A percentile compares a stretch with the other conserved stretches of the same genome.
These are phyloP conservation scores for Conger conger DNA, from an alignment of 2,113 vertebrate genomes.

Conservation along the genomic window DNA sequence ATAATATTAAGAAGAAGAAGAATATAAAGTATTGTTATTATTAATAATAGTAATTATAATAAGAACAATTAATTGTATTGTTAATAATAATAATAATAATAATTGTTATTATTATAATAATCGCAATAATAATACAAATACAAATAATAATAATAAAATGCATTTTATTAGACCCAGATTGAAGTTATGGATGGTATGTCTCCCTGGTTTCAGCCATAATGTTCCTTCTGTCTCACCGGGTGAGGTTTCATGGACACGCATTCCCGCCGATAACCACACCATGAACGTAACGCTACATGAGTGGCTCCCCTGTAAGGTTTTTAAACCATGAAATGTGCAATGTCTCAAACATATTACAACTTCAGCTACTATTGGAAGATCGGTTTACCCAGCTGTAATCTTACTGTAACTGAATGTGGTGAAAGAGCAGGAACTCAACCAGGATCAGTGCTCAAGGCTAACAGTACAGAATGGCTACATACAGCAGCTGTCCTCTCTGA, in stretches of 20 bases:
- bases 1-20: no score
- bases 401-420: not conserved
- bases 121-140: no score
- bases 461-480: not conserved
- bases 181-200: not conserved
- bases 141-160: not conserved
- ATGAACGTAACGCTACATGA: not conserved
- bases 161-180: not conserved
- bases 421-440: not conserved
- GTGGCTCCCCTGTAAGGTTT: not conserved
- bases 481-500: not conserved
- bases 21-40: no score
- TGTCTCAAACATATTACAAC: not conserved
- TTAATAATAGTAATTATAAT: no score
- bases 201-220: not conserved
- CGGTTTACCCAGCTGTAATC: not conserved
- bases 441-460: not conserved
- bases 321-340: not conserved
- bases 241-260: not conserved
- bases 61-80: no score
- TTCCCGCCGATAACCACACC: not conserved
- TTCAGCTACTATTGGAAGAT: not conserved
- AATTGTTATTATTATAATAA: no score
- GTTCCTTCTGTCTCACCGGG: not conserved
- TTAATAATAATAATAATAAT: no score